phyloP scores from a whole-genome alignment of 2,888 invertebrate species.

The Nezara viridula region DNA sequence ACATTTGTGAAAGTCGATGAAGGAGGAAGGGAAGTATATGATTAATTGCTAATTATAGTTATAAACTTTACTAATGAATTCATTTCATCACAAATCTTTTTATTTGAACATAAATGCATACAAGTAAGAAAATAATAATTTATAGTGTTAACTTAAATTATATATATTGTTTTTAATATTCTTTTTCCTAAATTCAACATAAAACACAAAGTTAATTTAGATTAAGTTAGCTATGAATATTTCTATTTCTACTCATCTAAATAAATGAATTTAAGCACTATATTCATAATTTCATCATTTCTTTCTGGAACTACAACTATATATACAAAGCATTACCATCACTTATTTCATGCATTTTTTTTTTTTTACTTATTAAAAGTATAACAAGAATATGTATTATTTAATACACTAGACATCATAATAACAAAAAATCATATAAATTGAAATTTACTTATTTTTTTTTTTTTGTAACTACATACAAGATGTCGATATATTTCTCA shows the following conservation, averaged over 20 bases:
- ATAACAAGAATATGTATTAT: neutral
- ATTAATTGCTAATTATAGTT: too few species aligned
- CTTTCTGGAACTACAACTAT: too few species aligned
- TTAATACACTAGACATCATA: neutral
- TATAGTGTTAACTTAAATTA: neutral
- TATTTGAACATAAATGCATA: neutral
- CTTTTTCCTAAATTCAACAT: neutral
- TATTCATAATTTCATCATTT: neutral
- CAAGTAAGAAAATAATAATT: slow-evolving; percentile 7
- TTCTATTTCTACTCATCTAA: neutral
- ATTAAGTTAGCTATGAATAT: neutral
- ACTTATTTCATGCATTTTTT: neutral
- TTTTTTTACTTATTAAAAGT: neutral
- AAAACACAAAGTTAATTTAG: neutral
- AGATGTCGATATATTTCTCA: neutral
- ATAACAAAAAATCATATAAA: neutral
- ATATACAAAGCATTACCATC: neutral
- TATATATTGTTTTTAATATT: neutral
- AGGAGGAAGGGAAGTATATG: too few species aligned
- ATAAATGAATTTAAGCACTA: neutral
- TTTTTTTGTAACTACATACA: neutral
- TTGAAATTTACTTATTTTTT: neutral
- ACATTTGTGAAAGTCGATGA: too few species aligned
- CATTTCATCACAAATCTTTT: neutral
- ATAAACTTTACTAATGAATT: neutral